phyloP scores from a whole-genome alignment of 2,797 vertebrate genomes.

The Gambelia wislizenii region DNA sequence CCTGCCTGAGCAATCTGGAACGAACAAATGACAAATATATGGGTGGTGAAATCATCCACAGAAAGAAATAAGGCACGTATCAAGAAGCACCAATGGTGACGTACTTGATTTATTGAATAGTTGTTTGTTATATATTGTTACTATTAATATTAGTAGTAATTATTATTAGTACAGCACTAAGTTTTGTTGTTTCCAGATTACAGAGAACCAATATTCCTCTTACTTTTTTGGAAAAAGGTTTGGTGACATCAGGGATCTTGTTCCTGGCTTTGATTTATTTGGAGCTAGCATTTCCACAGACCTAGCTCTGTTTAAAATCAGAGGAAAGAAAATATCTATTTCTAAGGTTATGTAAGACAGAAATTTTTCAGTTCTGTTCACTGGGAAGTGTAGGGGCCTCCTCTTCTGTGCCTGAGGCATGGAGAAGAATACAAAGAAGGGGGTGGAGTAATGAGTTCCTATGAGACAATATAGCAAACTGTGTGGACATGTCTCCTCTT shows the following conservation, averaged over 20 bases:
- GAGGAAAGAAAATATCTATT: neutral
- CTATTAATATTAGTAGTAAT: neutral
- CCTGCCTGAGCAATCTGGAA: conserved; percentile 12
- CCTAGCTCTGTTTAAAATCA: neutral
- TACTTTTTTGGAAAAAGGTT: neutral
- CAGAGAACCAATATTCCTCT: neutral
- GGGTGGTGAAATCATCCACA: neutral
- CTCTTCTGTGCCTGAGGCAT: conserved; percentile 14
- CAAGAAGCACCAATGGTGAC: neutral
- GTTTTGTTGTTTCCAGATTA: neutral
- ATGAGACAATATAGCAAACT: conserved; percentile 25
- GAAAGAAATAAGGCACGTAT: neutral
- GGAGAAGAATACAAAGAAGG: conserved; percentile 27
- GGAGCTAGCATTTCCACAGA: conserved; percentile 15
- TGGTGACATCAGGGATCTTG: neutral
- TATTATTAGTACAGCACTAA: neutral
- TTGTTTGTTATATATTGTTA: neutral
- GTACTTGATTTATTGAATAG: neutral
- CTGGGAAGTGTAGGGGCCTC: conserved; percentile 7
- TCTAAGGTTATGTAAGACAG: neutral
- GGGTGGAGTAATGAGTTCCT: conserved; percentile 11
- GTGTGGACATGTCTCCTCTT: conserved; percentile 17
- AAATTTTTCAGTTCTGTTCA: neutral
- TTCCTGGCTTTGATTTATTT: conserved; percentile 31
- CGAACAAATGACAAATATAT: neutral